These are phyloP conservation scores for Platyura marginata DNA, from an alignment of 1,140 invertebrate genomes.

Conservation along the genomic window DNA sequence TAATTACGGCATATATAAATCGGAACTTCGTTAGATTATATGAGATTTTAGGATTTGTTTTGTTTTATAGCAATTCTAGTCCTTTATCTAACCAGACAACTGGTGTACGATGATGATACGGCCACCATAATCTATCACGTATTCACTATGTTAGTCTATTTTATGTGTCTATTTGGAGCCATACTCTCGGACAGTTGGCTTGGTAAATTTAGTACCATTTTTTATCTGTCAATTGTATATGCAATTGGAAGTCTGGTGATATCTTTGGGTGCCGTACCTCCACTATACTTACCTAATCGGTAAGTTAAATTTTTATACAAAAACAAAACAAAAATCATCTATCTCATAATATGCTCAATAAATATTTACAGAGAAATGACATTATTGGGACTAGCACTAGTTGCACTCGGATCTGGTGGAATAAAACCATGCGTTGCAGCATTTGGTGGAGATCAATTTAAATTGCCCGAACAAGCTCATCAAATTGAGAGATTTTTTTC, in stretches of 20 bases:
- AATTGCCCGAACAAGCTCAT: conserved; percentile 33
- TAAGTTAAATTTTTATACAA: conserved; percentile 1
- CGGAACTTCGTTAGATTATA: not conserved
- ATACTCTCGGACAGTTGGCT: conserved; percentile 73
- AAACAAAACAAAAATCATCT: not conserved
- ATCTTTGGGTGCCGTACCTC: conserved; percentile 29
- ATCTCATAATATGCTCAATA: not conserved
- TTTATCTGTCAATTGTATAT: conserved; percentile 56
- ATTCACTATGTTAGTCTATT: conserved; percentile 71
- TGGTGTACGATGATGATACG: conserved; percentile 40
- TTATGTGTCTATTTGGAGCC: conserved; percentile 72
- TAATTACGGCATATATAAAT: not conserved
- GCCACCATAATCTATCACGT: conserved; percentile 68
- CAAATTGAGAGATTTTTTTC: conserved; percentile 56
- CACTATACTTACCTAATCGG: conserved; percentile 18
- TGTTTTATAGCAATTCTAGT: conserved; percentile 49
- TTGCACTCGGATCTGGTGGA: conserved; percentile 54
- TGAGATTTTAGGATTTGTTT: no score
- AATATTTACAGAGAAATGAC: not conserved
- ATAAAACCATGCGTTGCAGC: conserved; percentile 73
- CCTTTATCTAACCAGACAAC: conserved; percentile 52
- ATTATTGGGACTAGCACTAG: no score
- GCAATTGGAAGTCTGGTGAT: conserved; percentile 45
- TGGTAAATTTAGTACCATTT: conserved; percentile 65
- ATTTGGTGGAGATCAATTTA: conserved; percentile 70